phyloP scores from a whole-genome alignment of 1,140 invertebrate genomes.

The Sminthurinus signatus region DNA sequence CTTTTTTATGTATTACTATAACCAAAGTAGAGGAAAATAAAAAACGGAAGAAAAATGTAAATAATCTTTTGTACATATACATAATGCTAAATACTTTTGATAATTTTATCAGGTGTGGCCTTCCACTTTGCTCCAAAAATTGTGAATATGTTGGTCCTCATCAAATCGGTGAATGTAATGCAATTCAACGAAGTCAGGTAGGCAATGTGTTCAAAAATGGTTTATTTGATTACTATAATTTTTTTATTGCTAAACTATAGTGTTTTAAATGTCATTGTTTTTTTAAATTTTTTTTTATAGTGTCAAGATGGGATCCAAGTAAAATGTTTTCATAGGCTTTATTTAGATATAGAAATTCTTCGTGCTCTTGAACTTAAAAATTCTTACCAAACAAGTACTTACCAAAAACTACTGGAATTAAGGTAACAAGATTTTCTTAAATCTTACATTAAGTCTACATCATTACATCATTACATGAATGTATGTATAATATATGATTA shows the following conservation, averaged over 20 bases:
- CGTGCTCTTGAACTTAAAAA: slow-evolving; percentile 29
- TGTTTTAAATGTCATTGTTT: not conserved
- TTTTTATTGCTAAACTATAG: not conserved
- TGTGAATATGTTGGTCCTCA: slow-evolving; percentile 27
- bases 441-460: too few species aligned
- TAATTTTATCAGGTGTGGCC: slow-evolving; percentile 24
- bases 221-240: not conserved
- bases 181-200: slow-evolving; percentile 2
- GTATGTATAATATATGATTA: too few species aligned
- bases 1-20: too few species aligned
- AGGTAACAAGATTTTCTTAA: too few species aligned
- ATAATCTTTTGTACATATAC: too few species aligned
- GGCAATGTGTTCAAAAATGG: not conserved
- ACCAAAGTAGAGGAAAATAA: too few species aligned
- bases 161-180: slow-evolving; percentile 26
- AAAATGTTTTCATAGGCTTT: slow-evolving; percentile 33
- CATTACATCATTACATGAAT: not conserved
- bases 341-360: slow-evolving; percentile 39
- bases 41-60: too few species aligned
- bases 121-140: slow-evolving; percentile 30
- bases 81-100: too few species aligned
- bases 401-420: not conserved
- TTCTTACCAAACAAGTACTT: slow-evolving; percentile 15
- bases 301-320: slow-evolving; percentile 17
- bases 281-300: slow-evolving; percentile 9